Evolutionary conservation across 2,888 invertebrate species (phyloP), one percentile per base, ranked within the genome.

Genomic region (Melinaea menophilus): DNA sequence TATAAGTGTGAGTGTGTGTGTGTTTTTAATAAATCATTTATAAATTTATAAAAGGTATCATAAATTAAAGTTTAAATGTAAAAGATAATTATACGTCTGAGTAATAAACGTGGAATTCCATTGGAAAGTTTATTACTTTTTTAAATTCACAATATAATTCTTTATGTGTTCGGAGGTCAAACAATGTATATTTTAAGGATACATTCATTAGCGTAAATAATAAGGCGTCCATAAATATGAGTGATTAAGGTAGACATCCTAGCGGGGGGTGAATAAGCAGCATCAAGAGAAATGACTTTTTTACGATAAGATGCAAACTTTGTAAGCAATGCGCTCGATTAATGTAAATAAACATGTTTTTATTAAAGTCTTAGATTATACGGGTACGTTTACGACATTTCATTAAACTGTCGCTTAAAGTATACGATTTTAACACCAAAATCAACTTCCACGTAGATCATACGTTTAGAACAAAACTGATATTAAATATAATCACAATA

Each of bases 151-250:
- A 66, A 68, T 73, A 71, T 77, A 75, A 77, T 73, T 78, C 73
- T 77, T 78, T 75, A 72, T 70, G 70, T 69, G 73, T 75, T 75
- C 71, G 70, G 75, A 72, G 73, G 75, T 73, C 73, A 73, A 75
- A 79, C 77, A 69, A 78, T 78, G 77, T 41, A 41, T 72, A 73
- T 71, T 78, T 75, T 73, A 79, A 79, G 78, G 78, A 78, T 78
- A 77, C 78, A 82, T 84, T 83, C 79, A 84, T 84, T 84, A 84
- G 76, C 73, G 79, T 73, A 74, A 73, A 79, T 77, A 80, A 82
- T 86, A 86, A 88, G 86, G 84, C 74, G 74, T 79, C 76, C 82
- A 87, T 88, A 87, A 88, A 87, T 82, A 79, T 81, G 82, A 85
- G 80, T 84, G 85, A 89, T 87, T 84, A 85, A 86, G 81, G 84